Percentiles rank a stretch among this genome's conserved stretches.
phyloP scores from a whole-genome alignment of 2,888 invertebrate genomes.

The Cepaea hortensis region DNA sequence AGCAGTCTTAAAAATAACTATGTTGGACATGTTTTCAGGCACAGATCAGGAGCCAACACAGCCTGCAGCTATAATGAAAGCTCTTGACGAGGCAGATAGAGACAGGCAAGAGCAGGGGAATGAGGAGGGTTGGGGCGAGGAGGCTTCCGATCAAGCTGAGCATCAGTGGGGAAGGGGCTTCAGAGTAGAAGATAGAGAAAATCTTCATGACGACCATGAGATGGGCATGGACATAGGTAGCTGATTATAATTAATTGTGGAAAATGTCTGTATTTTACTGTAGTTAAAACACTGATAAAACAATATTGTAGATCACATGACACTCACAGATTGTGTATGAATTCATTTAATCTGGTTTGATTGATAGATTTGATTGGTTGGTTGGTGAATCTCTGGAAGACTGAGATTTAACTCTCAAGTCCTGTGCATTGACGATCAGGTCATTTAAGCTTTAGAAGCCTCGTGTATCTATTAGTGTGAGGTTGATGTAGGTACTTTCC shows the following conservation, averaged over 20 bases:
- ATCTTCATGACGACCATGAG: neutral
- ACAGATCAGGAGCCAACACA: conserved; percentile 23
- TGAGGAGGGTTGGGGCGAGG: conserved; percentile 15
- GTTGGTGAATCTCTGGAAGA: too few species aligned
- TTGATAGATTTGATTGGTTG: too few species aligned
- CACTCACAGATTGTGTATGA: too few species aligned
- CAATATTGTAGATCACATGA: too few species aligned
- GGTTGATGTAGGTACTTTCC: too few species aligned
- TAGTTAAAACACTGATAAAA: too few species aligned
- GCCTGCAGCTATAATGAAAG: conserved; percentile 47
- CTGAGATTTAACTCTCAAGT: too few species aligned
- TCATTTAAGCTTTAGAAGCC: too few species aligned
- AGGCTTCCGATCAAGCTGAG: neutral
- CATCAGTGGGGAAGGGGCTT: conserved; percentile 49
- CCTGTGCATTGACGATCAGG: too few species aligned
- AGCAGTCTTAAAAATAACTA: too few species aligned
- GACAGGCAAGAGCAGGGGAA: conserved; percentile 30
- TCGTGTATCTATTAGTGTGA: too few species aligned
- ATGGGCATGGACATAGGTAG: conserved; percentile 32
- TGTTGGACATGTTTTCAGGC: conserved; percentile 11
- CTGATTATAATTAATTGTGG: neutral
- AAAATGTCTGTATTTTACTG: neutral
- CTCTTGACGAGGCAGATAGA: conserved; percentile 50
- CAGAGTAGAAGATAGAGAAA: conserved; percentile 20
- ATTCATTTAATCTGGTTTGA: too few species aligned